Evolutionary conservation across 1,140 invertebrate genomes (phyloP), one percentile per base, ranked within the genome.

Genomic region (Diuraphis noxia): DNA sequence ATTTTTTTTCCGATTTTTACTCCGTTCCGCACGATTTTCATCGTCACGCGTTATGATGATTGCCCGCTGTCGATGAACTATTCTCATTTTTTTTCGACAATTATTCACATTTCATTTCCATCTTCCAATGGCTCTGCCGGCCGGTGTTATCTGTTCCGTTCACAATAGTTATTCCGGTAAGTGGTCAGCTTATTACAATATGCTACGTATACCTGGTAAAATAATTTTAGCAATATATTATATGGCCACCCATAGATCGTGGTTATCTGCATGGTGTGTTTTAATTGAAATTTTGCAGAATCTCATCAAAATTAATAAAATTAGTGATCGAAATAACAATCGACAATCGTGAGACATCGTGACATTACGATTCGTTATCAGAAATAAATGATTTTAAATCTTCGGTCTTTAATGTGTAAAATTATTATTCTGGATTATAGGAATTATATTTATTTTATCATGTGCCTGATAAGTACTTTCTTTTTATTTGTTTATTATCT

Each of bases 141-240:
- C 36, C 49, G 85, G 85, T 52, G 86, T 88, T 25, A 36, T 56
- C 49, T 34, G 36, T 63, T n/a, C 36, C 36, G 34, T 40, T 19
- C 86, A 63, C 86, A 40, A 56, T n/a, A 40, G 49, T 88, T 30
- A 40, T 40, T 41, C 25, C 86, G 86, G 86, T 88, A 88, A 88
- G 86, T 88, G 49, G 41, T 84, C 30, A 43, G 43, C 46, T 4
- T 21, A 17, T 46, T n/a, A 8, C 25, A 56, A 8, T n/a, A 19
- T 4, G 10, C 56, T 13, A 4, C 30, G 30, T n/a, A 56, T 56
- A 56, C 30, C 25, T 56, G 52, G 25, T 56, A 56, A 46, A 46
- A 46, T 30, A 56, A 30, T 56, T 30, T 30, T 25, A 56, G 9
- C 52, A 30, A 30, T 56, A 13, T 56, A 25, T 25, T 9, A 25